Evolutionary conservation across 2,113 vertebrate genomes (phyloP).

Genomic region (Eidolon helvum): DNA sequence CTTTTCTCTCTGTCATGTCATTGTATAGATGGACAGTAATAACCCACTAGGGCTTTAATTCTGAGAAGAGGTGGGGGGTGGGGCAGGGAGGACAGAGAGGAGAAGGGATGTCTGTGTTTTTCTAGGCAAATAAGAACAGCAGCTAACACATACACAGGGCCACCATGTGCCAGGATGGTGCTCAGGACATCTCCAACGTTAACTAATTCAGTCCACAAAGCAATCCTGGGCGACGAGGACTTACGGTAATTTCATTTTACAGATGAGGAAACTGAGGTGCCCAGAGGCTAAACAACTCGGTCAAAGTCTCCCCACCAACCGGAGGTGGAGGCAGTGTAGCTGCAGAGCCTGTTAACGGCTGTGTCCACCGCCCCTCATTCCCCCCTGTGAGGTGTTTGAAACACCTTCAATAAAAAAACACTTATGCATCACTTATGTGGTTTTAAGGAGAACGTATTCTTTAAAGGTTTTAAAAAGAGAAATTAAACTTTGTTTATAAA

Average conservation of each 20-base stretch:
- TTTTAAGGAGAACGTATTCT: background rate
- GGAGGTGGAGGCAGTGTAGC: background rate
- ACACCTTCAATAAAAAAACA: background rate
- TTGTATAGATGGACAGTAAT: background rate
- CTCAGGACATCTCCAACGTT: background rate
- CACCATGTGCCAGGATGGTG: fast-evolving
- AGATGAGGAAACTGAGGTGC: background rate
- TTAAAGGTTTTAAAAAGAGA: background rate
- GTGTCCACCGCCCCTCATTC: background rate
- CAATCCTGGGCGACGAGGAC: background rate
- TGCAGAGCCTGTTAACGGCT: background rate
- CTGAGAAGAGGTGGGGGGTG: background rate
- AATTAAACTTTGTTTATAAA: background rate
- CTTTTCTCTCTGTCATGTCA: background rate
- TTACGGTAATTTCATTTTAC: fast-evolving
- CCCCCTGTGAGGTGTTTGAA: background rate
- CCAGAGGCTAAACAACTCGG: background rate
- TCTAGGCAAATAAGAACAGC: background rate
- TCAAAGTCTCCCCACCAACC: background rate
- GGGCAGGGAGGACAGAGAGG: background rate
- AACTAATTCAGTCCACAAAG: background rate
- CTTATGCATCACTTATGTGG: fast-evolving
- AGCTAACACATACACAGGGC: fast-evolving
- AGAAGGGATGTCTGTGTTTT: too few relatives aligned
- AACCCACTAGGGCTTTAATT: fast-evolving